Conservation (phyloP, 1,140 invertebrate species). For the Drosophila aff. region DNA sequence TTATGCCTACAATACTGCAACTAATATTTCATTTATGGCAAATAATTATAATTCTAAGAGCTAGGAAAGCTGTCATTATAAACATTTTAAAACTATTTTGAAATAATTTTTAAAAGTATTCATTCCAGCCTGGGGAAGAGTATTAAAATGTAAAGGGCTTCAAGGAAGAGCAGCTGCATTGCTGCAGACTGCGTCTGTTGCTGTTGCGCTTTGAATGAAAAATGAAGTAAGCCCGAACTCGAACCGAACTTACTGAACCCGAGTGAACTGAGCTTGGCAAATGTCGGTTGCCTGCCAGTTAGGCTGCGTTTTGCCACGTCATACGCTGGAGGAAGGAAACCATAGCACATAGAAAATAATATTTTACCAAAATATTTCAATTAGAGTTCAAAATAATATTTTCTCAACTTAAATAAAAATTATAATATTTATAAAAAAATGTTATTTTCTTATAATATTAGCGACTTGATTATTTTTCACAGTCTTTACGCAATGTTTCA, state of each 20-base stretch:
- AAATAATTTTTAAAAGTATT: no score
- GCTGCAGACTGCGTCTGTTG: slow-evolving; percentile 38
- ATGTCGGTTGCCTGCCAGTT: slow-evolving; percentile 72
- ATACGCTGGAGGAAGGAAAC: slow-evolving; percentile 22
- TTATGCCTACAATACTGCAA: neutral
- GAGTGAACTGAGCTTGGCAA: slow-evolving; percentile 45
- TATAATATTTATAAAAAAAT: neutral
- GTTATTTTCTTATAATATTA: neutral
- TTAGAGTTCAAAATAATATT: neutral
- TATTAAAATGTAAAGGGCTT: slow-evolving; percentile 5
- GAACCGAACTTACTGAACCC: slow-evolving; percentile 40
- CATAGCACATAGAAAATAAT: neutral
- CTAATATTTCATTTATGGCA: no score
- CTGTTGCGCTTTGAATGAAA: slow-evolving; percentile 71
- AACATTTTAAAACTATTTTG: no score
- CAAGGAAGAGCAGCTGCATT: slow-evolving; percentile 40
- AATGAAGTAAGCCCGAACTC: slow-evolving; percentile 67
- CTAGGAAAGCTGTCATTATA: neutral
- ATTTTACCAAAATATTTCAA: neutral
- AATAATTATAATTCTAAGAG: neutral
- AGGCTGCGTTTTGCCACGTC: slow-evolving; percentile 73
- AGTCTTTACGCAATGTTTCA: slow-evolving; percentile 44
- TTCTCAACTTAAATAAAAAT: neutral
- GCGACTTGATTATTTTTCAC: neutral
- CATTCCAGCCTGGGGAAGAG: neutral